phyloP scores from a whole-genome alignment of 2,113 vertebrate species.

The Pantherophis guttatus region DNA sequence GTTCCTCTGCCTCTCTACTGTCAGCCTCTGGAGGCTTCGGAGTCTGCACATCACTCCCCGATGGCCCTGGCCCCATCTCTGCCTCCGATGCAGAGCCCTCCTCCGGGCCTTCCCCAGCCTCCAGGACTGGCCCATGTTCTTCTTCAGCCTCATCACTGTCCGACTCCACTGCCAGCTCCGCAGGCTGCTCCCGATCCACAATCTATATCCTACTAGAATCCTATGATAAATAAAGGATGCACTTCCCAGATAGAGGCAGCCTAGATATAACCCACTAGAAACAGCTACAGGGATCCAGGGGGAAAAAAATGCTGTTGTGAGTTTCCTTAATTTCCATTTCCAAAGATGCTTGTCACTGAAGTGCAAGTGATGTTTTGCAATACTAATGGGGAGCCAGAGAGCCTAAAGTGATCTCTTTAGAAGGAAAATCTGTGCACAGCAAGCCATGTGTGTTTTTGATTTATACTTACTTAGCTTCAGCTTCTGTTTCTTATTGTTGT shows the following conservation, averaged over 20 bases:
- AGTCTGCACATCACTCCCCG: too few relatives aligned
- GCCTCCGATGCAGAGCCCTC: too few relatives aligned
- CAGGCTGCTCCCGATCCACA: not conserved
- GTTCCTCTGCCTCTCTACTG: too few relatives aligned
- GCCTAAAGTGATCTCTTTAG: not conserved
- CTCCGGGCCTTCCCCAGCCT: too few relatives aligned
- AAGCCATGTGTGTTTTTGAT: not conserved
- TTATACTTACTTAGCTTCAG: not conserved
- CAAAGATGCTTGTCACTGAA: not conserved
- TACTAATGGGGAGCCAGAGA: not conserved
- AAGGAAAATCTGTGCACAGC: not conserved
- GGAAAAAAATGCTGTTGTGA: not conserved
- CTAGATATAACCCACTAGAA: not conserved
- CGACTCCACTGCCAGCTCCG: too few relatives aligned
- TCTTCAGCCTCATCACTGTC: too few relatives aligned
- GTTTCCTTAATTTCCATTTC: not conserved
- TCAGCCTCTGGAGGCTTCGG: too few relatives aligned
- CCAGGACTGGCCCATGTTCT: too few relatives aligned
- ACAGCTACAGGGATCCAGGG: not conserved
- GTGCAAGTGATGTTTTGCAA: not conserved
- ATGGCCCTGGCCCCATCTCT: too few relatives aligned
- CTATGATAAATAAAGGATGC: not conserved
- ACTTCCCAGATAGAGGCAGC: not conserved
- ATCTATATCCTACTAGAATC: not conserved
- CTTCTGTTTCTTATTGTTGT: not conserved